Base-by-base conservation (phyloP, 2,113 vertebrate species). In the Condylura cristata region DNA sequence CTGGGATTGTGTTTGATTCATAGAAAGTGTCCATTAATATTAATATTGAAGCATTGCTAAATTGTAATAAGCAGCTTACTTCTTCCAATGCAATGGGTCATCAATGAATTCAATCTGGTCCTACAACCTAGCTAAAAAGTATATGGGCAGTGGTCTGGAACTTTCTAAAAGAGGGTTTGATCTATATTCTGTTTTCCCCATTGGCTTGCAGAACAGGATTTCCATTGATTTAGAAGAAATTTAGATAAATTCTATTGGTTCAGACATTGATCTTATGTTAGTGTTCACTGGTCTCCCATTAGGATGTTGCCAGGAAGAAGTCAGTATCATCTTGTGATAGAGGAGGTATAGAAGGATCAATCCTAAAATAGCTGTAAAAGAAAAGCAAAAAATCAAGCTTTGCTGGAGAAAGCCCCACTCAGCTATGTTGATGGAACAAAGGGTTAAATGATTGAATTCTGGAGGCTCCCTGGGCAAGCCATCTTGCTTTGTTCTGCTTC, bases 201-300 rank as follows among this genome's bases (percentile, higher is more conserved):
- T 72, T 66, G 78, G 44, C 30, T 86, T 82, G 63, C 68, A 96
- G 71, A 85, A 79, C 48, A 90, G 81, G 74, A 72, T 72, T 89
- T 60, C 41, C 37, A 95, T 74, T 97, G 85, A 96, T 93, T 48
- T 80, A 51, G 85, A 94, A 90, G 76, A 96, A 92, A 95, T 93
- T 96, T 92, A 96, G 87, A 90, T 88, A 95, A 92, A 93, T 94
- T 87, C 41, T 80, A 93, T 93, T 92, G 96, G 81, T 95, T 90
- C 81, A 93, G 85, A 81, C 83, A 96, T 95, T 96, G 88, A 96
- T 95, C 80, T 92, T 87, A 46, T 44, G 37, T 92, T 81, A 81
- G 30, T 92, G 88, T 63, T 95, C 92, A 66, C 90, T 94, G 94
- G 44, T 86, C 61, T 94, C 81, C 60, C 84, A 84, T 66, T 81